phyloP scores from a whole-genome alignment of 2,113 vertebrate species.

The Ivindomyrus marchei region DNA sequence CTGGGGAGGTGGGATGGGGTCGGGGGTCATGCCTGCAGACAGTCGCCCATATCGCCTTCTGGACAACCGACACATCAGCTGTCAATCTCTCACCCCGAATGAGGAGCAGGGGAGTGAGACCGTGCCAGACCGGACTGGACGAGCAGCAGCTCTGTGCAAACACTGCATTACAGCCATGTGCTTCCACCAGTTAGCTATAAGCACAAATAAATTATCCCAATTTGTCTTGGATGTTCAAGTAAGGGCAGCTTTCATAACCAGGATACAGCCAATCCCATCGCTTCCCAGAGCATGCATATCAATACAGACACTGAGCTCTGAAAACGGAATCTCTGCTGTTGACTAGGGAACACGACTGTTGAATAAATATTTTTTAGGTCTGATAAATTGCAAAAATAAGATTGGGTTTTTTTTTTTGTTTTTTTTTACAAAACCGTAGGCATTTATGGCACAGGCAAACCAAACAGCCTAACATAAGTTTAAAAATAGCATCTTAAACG shows the following conservation, averaged over 20 bases:
- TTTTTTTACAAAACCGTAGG: constrained; percentile 30
- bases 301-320: not conserved
- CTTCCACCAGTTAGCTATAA: not conserved
- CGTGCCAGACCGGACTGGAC: not conserved
- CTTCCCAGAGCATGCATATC: not conserved
- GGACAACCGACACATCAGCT: not conserved
- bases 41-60: not conserved
- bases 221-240: not conserved
- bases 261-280: not conserved
- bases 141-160: not conserved
- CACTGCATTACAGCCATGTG: not conserved
- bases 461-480: not conserved
- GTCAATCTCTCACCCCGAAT: not conserved
- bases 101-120: not conserved
- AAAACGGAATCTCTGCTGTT: constrained; percentile 22
- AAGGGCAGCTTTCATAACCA: not conserved
- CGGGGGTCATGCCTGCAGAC: not conserved
- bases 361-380: constrained; percentile 50
- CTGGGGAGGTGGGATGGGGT: not conserved
- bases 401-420: not conserved
- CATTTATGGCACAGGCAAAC: constrained; percentile 21
- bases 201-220: not conserved
- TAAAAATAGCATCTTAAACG: not conserved
- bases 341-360: constrained; percentile 28
- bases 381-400: constrained; percentile 32